phyloP scores from a whole-genome alignment of 2,797 vertebrate genomes.

The Miopithecus talapoin region DNA sequence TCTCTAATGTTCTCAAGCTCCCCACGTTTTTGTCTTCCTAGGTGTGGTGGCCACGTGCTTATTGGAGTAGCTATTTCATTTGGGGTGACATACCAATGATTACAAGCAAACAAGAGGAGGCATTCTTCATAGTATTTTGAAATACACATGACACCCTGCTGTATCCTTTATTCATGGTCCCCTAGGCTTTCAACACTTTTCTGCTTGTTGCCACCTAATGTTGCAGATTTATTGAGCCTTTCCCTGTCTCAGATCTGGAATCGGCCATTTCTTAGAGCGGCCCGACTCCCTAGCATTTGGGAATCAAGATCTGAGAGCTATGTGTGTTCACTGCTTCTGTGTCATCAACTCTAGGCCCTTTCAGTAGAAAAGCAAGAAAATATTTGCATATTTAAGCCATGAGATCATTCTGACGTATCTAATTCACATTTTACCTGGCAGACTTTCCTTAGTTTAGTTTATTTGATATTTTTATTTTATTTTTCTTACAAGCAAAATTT shows the following conservation, averaged over 20 bases:
- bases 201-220: background rate
- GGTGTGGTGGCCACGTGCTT: background rate
- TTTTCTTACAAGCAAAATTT: background rate
- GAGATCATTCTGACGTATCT: background rate
- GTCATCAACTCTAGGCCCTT: background rate
- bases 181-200: background rate
- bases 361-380: background rate
- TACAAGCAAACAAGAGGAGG: background rate
- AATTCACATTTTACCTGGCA: background rate
- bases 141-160: background rate
- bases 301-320: background rate
- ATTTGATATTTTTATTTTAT: background rate
- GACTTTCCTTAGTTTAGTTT: background rate
- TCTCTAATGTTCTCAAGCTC: background rate
- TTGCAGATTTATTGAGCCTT: background rate
- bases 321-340: background rate
- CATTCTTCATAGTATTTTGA: background rate
- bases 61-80: background rate
- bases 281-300: background rate
- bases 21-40: background rate
- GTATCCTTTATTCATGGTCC: rapidly evolving
- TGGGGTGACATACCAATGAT: background rate
- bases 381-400: background rate
- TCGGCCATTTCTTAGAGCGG: background rate
- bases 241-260: background rate